phyloP scores from a whole-genome alignment of 2,113 vertebrate genomes.

The Natator depressus region DNA sequence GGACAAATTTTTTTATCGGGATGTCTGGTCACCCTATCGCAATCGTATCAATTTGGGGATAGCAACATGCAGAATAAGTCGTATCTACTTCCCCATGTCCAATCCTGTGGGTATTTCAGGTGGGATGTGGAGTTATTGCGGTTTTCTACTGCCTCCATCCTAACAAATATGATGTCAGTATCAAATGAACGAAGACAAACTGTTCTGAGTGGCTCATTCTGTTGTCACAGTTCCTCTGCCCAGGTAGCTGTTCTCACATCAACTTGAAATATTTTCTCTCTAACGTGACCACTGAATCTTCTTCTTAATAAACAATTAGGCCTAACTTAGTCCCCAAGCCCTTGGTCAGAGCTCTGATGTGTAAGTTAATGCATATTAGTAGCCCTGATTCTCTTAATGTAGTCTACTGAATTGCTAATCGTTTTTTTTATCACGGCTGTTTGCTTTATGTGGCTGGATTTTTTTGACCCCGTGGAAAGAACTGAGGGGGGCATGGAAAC shows the following conservation, averaged over 20 bases:
- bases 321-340: neutral
- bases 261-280: too few species aligned
- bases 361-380: neutral
- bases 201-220: neutral
- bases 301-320: neutral
- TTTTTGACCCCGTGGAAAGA: neutral
- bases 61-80: neutral
- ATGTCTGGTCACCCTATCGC: too few species aligned
- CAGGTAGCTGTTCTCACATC: neutral
- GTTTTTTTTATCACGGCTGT: neutral
- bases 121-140: neutral
- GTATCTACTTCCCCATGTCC: neutral
- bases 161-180: neutral
- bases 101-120: neutral
- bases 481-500: neutral
- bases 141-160: neutral
- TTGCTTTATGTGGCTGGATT: neutral
- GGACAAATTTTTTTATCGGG: too few species aligned
- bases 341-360: neutral
- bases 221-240: neutral
- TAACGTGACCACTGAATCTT: too few species aligned
- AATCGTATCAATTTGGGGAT: neutral
- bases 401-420: neutral
- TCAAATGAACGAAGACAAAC: neutral
- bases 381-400: neutral